phyloP scores from a whole-genome alignment of 1,140 invertebrate genomes.

The Nylanderia fulva region DNA sequence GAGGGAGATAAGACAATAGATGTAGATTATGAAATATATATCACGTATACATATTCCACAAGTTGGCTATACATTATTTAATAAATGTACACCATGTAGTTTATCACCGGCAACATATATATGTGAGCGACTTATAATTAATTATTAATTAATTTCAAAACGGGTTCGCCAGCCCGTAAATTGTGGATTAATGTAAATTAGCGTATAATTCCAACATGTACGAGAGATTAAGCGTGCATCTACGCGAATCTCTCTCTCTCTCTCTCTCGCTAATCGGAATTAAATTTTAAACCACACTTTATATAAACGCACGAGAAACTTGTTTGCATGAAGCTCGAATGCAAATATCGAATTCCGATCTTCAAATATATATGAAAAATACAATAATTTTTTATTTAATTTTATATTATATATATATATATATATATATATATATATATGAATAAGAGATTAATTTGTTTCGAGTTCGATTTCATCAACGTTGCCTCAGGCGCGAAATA shows the following conservation, averaged over 20 bases:
- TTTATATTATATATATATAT: not conserved
- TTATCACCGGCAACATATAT: slow-evolving; percentile 17
- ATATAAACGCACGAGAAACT: not conserved
- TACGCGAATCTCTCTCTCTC: not conserved
- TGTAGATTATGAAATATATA: slow-evolving; percentile 8
- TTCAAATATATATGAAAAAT: not conserved
- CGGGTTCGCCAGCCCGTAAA: not conserved
- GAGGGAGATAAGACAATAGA: not conserved
- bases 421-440: not conserved
- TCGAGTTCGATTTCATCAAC: slow-evolving; percentile 17
- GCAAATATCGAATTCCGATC: slow-evolving; percentile 13
- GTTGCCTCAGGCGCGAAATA: slow-evolving; percentile 38
- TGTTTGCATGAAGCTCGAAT: not conserved
- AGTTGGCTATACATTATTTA: not conserved
- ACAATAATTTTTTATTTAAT: not conserved
- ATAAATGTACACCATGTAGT: slow-evolving; percentile 19
- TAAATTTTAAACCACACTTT: slow-evolving; percentile 26
- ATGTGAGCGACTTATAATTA: slow-evolving; percentile 37
- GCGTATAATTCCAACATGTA: not conserved
- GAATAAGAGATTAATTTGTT: slow-evolving; percentile 4
- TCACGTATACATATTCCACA: not conserved
- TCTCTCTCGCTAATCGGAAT: slow-evolving; percentile 8
- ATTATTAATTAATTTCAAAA: slow-evolving; percentile 61
- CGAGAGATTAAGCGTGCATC: slow-evolving; percentile 11
- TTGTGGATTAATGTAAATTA: slow-evolving; percentile 45